Conservation (phyloP, 2,113 vertebrate species). For the Phylloscopus trochilus region DNA sequence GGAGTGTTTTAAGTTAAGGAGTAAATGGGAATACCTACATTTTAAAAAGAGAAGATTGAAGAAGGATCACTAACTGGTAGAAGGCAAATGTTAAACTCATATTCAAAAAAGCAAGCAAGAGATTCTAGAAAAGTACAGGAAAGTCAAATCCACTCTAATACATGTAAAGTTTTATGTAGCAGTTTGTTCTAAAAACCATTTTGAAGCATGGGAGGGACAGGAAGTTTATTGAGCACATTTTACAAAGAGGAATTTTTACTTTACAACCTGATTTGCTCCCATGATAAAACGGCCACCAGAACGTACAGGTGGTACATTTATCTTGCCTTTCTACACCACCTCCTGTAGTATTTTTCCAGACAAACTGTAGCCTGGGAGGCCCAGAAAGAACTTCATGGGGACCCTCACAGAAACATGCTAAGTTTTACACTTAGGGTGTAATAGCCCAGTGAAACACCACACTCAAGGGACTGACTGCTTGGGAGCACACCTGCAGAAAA, state of each 20-base stretch:
- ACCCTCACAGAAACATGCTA: background rate
- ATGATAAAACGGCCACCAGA: background rate
- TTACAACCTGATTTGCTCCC: background rate
- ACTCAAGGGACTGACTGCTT: too few species aligned
- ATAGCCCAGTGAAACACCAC: background rate
- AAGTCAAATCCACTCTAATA: background rate
- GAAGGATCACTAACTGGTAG: background rate
- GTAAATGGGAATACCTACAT: background rate
- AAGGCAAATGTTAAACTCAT: background rate
- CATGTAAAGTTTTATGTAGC: rapidly evolving
- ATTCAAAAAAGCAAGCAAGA: background rate
- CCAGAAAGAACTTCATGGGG: background rate
- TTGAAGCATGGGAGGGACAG: background rate
- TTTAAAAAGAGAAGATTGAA: background rate
- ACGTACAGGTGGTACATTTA: background rate
- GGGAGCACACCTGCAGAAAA: background rate
- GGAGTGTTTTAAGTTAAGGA: background rate
- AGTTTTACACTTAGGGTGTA: background rate
- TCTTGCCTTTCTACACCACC: background rate
- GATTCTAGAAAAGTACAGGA: background rate
- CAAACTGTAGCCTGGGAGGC: background rate
- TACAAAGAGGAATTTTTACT: background rate
- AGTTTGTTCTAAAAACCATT: background rate
- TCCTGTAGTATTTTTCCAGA: background rate
- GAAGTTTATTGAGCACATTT: background rate